Percentiles rank a stretch among this genome's conserved stretches.
Conservation (phyloP, 2,113 vertebrate species). For the Candoia aspera region DNA sequence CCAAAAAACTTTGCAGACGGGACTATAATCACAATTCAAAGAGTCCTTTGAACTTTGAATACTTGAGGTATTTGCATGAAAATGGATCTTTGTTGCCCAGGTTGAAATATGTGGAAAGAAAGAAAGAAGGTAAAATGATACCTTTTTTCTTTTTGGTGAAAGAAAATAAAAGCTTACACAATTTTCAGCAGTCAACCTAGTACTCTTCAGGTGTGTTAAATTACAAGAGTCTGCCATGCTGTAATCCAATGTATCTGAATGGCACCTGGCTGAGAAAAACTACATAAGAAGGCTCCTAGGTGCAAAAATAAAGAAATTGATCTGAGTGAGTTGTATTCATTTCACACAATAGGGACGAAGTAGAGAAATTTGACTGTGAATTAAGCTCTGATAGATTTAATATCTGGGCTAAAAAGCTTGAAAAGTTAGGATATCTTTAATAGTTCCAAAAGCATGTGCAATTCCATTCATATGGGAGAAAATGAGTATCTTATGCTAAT, state of each 20-base stretch:
- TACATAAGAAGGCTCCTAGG: background rate
- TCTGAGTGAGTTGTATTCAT: background rate
- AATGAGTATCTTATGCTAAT: background rate
- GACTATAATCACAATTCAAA: conserved; percentile 14
- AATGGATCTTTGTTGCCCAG: conserved; percentile 29
- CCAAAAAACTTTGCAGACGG: conserved; percentile 8
- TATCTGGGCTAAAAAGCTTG: background rate
- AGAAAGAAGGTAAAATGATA: conserved; percentile 26
- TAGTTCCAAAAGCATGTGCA: background rate
- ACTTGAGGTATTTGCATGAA: conserved; percentile 27
- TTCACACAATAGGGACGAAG: background rate
- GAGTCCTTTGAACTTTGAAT: conserved; percentile 32
- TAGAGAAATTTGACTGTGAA: background rate
- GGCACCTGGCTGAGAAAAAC: background rate
- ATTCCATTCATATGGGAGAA: background rate
- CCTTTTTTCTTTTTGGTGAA: conserved; percentile 5
- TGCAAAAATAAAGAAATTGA: conserved; percentile 3
- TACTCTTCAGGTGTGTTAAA: background rate
- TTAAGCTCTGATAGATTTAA: background rate
- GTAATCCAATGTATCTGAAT: background rate
- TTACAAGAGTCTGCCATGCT: background rate
- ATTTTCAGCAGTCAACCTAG: background rate
- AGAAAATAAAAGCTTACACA: conserved; percentile 10
- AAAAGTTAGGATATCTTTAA: background rate
- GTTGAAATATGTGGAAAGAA: conserved; percentile 10